Conservation (phyloP, 1,140 invertebrate species). For the Probaryconus sp. region DNA sequence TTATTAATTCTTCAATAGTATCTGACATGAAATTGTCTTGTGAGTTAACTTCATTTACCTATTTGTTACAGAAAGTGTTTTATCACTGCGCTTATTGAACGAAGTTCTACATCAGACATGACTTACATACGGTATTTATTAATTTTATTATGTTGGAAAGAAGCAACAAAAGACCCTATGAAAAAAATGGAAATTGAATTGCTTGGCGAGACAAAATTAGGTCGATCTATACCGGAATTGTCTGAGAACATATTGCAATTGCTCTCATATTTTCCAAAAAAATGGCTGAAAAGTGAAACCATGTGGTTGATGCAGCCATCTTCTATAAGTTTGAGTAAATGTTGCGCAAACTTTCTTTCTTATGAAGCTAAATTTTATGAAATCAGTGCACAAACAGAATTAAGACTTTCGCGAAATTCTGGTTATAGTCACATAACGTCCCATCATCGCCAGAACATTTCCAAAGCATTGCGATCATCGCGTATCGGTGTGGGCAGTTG, state of each 20-base stretch:
- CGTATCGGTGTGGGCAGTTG: conserved; percentile 11
- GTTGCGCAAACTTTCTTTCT: conserved; percentile 62
- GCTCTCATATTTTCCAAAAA: conserved; percentile 57
- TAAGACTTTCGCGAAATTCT: too few relatives aligned
- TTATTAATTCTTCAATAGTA: not conserved
- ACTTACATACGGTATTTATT: conserved; percentile 71
- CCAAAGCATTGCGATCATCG: too few relatives aligned
- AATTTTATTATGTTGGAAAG: conserved; percentile 70
- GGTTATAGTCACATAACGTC: too few relatives aligned
- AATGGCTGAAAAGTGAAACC: conserved; percentile 60
- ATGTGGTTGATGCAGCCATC: conserved; percentile 65
- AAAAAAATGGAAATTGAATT: conserved; percentile 65
- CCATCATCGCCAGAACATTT: too few relatives aligned
- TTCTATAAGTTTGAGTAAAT: conserved; percentile 60
- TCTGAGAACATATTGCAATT: conserved; percentile 60
- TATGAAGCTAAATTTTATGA: conserved; percentile 61
- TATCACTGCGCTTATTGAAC: conserved; percentile 30
- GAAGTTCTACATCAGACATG: conserved; percentile 55
- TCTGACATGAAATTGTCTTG: too few relatives aligned
- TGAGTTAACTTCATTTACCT: not conserved
- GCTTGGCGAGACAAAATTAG: conserved; percentile 65
- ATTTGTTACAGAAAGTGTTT: conserved; percentile 68
- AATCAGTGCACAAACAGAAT: too few relatives aligned
- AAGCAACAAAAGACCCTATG: conserved; percentile 57
- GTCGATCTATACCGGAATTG: conserved; percentile 60